Evolutionary conservation across 2,888 invertebrate species (phyloP), one percentile per base, ranked within the genome.

Genomic region (Xylocampa areola): DNA sequence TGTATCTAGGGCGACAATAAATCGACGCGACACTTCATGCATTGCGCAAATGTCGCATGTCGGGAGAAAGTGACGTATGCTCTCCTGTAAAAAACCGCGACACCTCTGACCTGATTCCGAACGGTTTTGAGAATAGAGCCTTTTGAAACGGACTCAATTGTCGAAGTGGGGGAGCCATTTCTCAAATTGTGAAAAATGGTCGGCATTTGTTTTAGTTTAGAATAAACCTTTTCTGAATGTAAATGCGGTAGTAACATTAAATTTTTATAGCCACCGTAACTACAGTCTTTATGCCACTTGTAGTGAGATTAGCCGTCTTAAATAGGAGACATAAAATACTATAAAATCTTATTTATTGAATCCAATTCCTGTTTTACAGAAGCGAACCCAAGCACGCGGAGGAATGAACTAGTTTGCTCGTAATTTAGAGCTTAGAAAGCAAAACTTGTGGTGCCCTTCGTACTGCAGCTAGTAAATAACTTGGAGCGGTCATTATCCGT

Each of bases 371-470:
- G 41, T 47, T 44, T 36, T 47, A 68, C 47, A 47, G 61, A 54
- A 59, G 50, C 30, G 58, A 58, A 39, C 54, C 27, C 41, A 59
- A 39, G 54, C 36, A 58, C 37, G 53, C 35, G 41, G 49, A 41
- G 43, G 65, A 70, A 54, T 60, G 72, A 61, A 74, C 57, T 55
- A 60, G 60, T 67, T 59, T 47, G 71, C 62, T 78, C 86, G 80
- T 90, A 88, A 86, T 77, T 90, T 82, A 80, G 63, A 79, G 88
- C 87, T 91, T 90, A 90, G 91, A 90, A 90, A 91, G 91, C 81
- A 76, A 81, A 81, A 80, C 78, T 73, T 70, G 67, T 61, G 64
- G 52, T 71, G 80, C 82, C 82, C 81, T 82, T 80, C 79, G 72
- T 75, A 79, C 80, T 77, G 80, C 58, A 58, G 69, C 13, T 62